Evolutionary conservation across 2,888 invertebrate species (phyloP).

Genomic region (Halictus ligatus): DNA sequence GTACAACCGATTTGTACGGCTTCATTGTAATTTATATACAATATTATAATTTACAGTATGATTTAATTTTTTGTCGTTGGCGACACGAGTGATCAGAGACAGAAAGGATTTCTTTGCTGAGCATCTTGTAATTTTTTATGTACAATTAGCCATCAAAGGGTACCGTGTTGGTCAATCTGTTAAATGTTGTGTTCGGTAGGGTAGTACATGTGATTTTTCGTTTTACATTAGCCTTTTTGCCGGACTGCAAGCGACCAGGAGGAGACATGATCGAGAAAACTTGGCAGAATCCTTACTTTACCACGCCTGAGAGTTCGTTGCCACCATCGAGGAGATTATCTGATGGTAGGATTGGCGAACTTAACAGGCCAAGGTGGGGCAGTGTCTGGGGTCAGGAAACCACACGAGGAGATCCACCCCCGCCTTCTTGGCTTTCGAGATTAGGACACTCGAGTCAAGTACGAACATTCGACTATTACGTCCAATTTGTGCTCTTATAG

Average conservation of each 20-base stretch:
- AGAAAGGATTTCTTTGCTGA: neutral
- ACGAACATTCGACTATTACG: slow-evolving; percentile 19
- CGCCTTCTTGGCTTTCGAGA: slow-evolving; percentile 83
- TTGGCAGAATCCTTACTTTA: slow-evolving; percentile 80
- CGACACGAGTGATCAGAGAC: neutral
- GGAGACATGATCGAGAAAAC: slow-evolving; percentile 74
- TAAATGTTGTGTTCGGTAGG: neutral
- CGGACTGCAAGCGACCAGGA: slow-evolving; percentile 52
- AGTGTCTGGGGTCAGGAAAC: slow-evolving; percentile 79
- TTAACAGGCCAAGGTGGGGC: slow-evolving; percentile 81
- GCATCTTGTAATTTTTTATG: neutral
- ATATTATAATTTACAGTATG: too few relatives aligned
- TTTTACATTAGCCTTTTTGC: slow-evolving; percentile 36
- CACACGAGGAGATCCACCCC: slow-evolving; percentile 75
- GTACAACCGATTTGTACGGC: too few relatives aligned
- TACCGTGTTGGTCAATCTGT: neutral
- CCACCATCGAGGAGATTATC: slow-evolving; percentile 77
- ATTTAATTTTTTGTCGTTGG: neutral
- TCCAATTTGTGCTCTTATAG: neutral
- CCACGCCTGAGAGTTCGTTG: slow-evolving; percentile 77
- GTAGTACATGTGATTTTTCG: neutral
- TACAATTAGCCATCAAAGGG: neutral
- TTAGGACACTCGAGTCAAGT: slow-evolving; percentile 81
- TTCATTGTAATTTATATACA: too few relatives aligned
- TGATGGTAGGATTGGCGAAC: slow-evolving; percentile 74